Evolutionary conservation across 2,797 vertebrate genomes (phyloP), one percentile per base, ranked within the genome.

Genomic region (Amphiprion clarkii): DNA sequence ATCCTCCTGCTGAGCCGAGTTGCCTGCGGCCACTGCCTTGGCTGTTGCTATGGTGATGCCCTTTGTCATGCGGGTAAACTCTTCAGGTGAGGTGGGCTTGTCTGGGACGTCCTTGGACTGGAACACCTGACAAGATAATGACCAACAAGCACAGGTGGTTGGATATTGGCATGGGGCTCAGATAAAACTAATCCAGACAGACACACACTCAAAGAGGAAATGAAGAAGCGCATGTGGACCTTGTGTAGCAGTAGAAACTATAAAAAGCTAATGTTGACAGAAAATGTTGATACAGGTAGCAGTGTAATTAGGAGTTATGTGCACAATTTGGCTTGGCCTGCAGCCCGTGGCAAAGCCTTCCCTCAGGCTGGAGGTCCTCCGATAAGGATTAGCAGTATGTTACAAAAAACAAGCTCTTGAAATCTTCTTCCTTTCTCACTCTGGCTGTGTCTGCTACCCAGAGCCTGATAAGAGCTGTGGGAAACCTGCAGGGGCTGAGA

Each of bases 1-100:
- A 2, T 99, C 97, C 77, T 99, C 98, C 94, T 99, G 98, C 87
- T 97, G 95, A 78, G 97, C 96, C 0, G 98, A 99, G 94, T 99
- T 99, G 61, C 98, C 98, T 0, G 98, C 97, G 16, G 98, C 98
- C 78, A 99, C 98, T 0, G 98, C 98, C 93, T 99, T 99, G 93
- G 97, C 97, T 1, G 98, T 99, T 82, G 98, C 98, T 85, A 95
- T 95, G 86, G 98, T 99, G 95, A 99, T 99, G 86, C 98, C 98
- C 95, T 99, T 99, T 33, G 98, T 99, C 97, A 98, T 99, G 73
- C 98, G 96, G 71, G 97, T 99, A 21, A 99, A 99, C 90, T 98
- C 98, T 79, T 99, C 98, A 3, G 98, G 98, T 58, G 97, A 95
- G 62, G 97, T 95, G 56, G 92, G 94, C 94, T 96, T 98, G 62